These are phyloP conservation scores for Cheilosia vernalis DNA, from an alignment of 2,888 invertebrate species.

Conservation along the genomic window DNA sequence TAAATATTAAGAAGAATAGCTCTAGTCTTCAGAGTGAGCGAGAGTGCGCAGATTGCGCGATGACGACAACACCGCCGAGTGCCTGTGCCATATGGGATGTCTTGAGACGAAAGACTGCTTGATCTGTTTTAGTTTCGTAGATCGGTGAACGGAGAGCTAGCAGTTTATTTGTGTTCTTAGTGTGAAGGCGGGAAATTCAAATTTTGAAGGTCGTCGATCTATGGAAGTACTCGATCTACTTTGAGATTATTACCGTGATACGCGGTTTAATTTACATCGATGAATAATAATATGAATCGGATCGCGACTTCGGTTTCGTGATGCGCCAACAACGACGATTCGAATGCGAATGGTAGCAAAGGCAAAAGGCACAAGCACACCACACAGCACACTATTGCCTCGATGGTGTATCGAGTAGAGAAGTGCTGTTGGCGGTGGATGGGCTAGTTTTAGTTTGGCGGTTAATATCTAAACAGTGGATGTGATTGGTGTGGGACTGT, in stretches of 20 bases:
- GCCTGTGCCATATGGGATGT: slow-evolving; percentile 66
- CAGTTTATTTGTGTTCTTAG: slow-evolving; percentile 4
- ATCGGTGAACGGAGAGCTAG: neutral
- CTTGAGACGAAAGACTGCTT: slow-evolving; percentile 30
- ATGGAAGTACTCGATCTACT: neutral
- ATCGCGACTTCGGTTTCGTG: slow-evolving; percentile 11
- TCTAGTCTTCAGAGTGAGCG: slow-evolving; percentile 52
- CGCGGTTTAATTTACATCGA: slow-evolving; percentile 46
- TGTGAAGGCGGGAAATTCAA: slow-evolving; percentile 39
- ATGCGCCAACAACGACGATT: slow-evolving; percentile 50
- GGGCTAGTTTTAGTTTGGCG: slow-evolving; percentile 51
- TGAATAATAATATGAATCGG: slow-evolving; percentile 35
- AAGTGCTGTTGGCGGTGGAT: slow-evolving; percentile 13
- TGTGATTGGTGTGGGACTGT: slow-evolving; percentile 5
- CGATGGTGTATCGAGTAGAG: neutral
- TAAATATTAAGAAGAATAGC: slow-evolving; percentile 56
- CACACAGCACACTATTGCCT: slow-evolving; percentile 8
- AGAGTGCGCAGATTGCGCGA: slow-evolving; percentile 39
- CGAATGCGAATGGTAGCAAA: slow-evolving; percentile 61
- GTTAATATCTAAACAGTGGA: slow-evolving; percentile 46
- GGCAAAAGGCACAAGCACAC: slow-evolving; percentile 1
- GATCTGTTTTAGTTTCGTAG: slow-evolving; percentile 14
- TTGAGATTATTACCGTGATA: slow-evolving; percentile 16
- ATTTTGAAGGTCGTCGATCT: slow-evolving; percentile 61
- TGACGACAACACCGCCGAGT: slow-evolving; percentile 34